Base-by-base conservation (phyloP, 2,888 invertebrate genomes). In the Cristatella mucedo region DNA sequence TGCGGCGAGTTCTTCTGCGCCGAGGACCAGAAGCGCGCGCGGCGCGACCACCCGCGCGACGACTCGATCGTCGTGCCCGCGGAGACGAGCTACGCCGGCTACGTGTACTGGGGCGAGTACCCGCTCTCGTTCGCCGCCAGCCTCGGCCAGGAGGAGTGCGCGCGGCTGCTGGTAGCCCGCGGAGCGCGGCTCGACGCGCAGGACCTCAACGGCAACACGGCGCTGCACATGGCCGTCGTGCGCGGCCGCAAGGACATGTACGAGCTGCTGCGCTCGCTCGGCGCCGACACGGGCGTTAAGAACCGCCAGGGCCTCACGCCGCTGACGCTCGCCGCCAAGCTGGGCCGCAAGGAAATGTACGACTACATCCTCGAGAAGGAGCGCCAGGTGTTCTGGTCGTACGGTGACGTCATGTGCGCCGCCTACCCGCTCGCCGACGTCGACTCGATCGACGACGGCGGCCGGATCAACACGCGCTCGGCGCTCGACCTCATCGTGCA, bases 61-160 rank as follows among this genome's bases (percentile, higher is more conserved):
- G 93, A 95, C 66, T 83, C 80, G 76, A 83, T 87, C 29, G 80
- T 80, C 50, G 76, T 89, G 1, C 73, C 76, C 47, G 71, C 76
- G 0, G 74, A 80, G 47, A 65, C 65, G 15, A 58, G 63, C 44
- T 66, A 63, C 48, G 56, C 40, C 30, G 7, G 22, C 33, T 87
- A 89, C 63, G 91, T 91, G 1, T 95, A 95, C 61, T 95, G 93
- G 87, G 95, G 95, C 16, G 95, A 95, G 67, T 95, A 89, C 68
- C 91, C 95, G 0, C 67, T 95, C 33, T 81, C 82, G 46, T 95
- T 97, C 66, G 89, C 95, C 0, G 93, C 95, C 0, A 93, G 93
- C 55, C 72, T 93, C 3, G 84, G 85, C 0, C 93, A 93, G 66
- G 91, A 93, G 65, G 95, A 97, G 62, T 91, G 89, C 61, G 93